Base-by-base conservation (phyloP, 2,888 invertebrate species). In the Tenthredo notha region DNA sequence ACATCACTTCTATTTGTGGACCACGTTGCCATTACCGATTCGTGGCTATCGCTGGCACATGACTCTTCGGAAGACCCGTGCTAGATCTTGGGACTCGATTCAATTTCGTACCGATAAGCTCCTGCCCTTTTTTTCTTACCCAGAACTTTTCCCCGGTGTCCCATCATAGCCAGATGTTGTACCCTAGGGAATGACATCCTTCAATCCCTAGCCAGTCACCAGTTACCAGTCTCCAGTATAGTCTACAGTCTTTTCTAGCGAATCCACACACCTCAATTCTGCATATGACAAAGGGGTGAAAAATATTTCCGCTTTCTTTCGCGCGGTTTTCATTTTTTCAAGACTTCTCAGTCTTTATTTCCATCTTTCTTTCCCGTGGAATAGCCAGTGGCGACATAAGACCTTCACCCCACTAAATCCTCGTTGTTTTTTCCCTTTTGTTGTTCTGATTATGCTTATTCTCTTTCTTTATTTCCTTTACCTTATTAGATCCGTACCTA, bases 111-210 rank as follows among this genome's bases (percentile, higher is more conserved):
- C 61, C 80, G 80, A 80, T 80, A 80, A 80, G 61, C 58, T 15
- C 21, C 80, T 10, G 58, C 10, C 80, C 80, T 77, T 61, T 58
- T 58, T 37, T 61, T 50, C 77, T 47, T 15, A 18, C 21, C 18
- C 9, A 5, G 37, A 80, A 25, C 33, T 78, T 61, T 58, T 65
- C 50, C 70, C 80, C 70, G 15, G 78, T 54, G 40, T 86, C 78
- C 84, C 77, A 86, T 86, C 85, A 84, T 85, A 72, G 72, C 70
- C 86, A 86, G 85, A 84, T 85, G 86, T 58, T 77, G 80, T 78
- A 61, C 84, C 85, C 82, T 50, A 47, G 86, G 84, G 80, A 54
- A 85, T 80, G 80, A 61, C 80, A 80, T 80, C 61, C 80, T 50
- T 80, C 80, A 61, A 80, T 40, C 61, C 61, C 61, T 12, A 80